Conservation (phyloP, 2,797 vertebrate species). For the Muraenolepis orangiensis region DNA sequence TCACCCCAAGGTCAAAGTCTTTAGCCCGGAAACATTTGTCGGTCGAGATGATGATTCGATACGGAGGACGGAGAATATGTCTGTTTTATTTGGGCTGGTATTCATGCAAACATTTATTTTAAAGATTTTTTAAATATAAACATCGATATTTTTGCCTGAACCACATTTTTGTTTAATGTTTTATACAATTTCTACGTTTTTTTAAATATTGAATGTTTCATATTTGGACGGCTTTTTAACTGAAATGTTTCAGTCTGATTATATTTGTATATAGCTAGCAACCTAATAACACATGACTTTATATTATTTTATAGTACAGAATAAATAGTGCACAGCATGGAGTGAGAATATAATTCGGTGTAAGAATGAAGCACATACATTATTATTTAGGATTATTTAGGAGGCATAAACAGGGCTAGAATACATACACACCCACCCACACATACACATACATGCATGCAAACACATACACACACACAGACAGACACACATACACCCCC, state of each 20-base stretch:
- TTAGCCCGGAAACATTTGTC: conserved; percentile 79
- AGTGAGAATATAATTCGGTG: neutral
- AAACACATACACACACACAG: conserved; percentile 21
- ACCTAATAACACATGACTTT: neutral
- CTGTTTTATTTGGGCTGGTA: neutral
- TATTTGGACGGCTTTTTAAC: neutral
- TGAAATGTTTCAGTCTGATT: neutral
- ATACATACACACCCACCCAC: conserved; percentile 4
- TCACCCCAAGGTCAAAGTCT: conserved; percentile 91
- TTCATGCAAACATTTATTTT: neutral
- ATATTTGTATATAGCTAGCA: neutral
- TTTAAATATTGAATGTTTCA: too few species aligned
- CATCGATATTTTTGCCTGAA: neutral
- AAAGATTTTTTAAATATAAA: neutral
- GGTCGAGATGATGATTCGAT: conserved; percentile 50
- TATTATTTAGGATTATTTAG: neutral
- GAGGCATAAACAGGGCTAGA: neutral
- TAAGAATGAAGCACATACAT: neutral
- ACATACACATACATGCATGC: conserved; percentile 6
- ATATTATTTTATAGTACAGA: neutral
- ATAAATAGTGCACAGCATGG: neutral
- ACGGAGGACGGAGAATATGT: neutral
- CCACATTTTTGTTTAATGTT: neutral
- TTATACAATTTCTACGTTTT: neutral
- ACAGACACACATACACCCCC: too few species aligned